These are phyloP conservation scores for Dasysyrphus albostriatus DNA, from an alignment of 2,888 invertebrate genomes.

Conservation along the genomic window DNA sequence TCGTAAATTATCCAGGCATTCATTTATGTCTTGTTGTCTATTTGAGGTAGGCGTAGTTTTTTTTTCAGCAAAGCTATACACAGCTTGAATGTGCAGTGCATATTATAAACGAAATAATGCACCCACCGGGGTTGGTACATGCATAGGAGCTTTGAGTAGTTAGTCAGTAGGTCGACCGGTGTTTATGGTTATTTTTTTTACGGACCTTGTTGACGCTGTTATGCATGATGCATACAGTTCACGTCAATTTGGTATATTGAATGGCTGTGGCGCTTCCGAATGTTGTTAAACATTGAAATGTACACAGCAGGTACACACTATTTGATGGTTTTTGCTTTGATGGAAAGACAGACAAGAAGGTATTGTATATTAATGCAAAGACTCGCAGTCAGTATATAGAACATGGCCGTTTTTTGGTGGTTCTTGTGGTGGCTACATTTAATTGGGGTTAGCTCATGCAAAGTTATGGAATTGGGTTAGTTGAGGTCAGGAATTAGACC, in stretches of 20 bases:
- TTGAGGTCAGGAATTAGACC: slow-evolving; percentile 38
- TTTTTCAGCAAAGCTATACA: background rate
- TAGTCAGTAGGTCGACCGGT: slow-evolving; percentile 65
- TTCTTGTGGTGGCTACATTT: slow-evolving; percentile 31
- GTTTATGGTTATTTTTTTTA: slow-evolving; percentile 32
- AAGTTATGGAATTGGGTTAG: slow-evolving; percentile 35
- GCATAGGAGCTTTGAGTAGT: slow-evolving; percentile 18
- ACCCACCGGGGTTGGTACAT: slow-evolving; percentile 20
- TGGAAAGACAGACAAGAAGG: slow-evolving; percentile 19
- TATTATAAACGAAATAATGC: slow-evolving; percentile 19
- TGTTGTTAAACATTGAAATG: slow-evolving; percentile 43
- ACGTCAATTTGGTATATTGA: slow-evolving; percentile 38
- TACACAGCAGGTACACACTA: slow-evolving; percentile 37
- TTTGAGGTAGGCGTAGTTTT: slow-evolving; percentile 49
- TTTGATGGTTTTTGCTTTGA: slow-evolving; percentile 26
- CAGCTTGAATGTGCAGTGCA: slow-evolving; percentile 17
- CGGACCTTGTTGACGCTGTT: slow-evolving; percentile 30
- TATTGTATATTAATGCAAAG: background rate
- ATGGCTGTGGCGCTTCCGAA: slow-evolving; percentile 60
- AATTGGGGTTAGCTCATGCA: slow-evolving; percentile 56
- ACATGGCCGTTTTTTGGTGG: slow-evolving; percentile 60
- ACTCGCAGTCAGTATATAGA: slow-evolving; percentile 21
- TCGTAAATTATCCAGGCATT: background rate
- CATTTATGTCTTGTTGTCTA: slow-evolving; percentile 31
- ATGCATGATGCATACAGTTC: slow-evolving; percentile 33